Base-by-base conservation (phyloP, 2,888 invertebrate genomes). In the Bursaphelenchus okinawaensis region DNA sequence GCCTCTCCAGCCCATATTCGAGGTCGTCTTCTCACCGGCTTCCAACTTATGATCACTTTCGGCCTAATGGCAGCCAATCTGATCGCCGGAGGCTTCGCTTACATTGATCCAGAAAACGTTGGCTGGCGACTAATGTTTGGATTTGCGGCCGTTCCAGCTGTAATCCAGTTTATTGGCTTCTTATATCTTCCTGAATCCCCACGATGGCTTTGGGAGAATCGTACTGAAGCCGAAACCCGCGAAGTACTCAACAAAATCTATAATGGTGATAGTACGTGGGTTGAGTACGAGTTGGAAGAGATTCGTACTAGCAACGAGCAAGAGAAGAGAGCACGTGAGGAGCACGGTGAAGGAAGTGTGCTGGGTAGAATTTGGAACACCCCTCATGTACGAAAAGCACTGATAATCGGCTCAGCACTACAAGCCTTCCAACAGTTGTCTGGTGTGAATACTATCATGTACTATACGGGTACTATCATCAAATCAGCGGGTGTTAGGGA, bases 51-150 rank as follows among this genome's bases (percentile, higher is more conserved):
- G 76, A 84, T 87, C 69, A 86, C 86, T 4, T 84, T 84, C 19
- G 87, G 87, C n/a, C 24, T 87, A 79, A 84, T 86, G 69, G 72
- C 85, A 3, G 85, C 86, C 19, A 84, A 85, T 69, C 74, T 87
- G 7, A 68, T 83, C 55, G 86, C 85, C 69, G 87, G 86, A 16
- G 79, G 79, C 1, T 86, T 87, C 75, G 84, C 85, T 66, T 83
- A 84, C 63, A 81, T 84, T 63, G 75, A 76, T 22, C 72, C 77
- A 1, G 69, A 71, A 51, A 74, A 74, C 16, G 77, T 85, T 67
- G 87, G 87, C 19, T 87, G 87, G 87, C 52, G 68, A 29, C 22
- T 84, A 67, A 87, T 87, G 87, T 80, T 87, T 31, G 87, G 86
- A 0, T 75, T 87, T n/a, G 86, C 86, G 7, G 86, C 83, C 1